A percentile compares a stretch with the other conserved stretches of the same genome.
Conservation (phyloP, 2,113 vertebrate species). For the Willisornis vidua region DNA sequence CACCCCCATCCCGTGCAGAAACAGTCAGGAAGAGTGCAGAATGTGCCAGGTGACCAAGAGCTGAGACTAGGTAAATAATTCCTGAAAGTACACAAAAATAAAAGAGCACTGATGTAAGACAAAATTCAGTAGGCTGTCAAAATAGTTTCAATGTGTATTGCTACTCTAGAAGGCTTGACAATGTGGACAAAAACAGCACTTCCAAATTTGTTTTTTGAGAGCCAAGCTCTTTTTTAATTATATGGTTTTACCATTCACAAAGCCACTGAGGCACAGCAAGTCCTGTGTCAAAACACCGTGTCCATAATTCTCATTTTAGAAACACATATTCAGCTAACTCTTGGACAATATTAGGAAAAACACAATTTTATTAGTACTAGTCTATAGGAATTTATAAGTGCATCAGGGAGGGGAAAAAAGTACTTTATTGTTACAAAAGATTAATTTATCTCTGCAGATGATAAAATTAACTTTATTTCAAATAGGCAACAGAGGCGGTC, state of each 20-base stretch:
- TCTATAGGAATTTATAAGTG: background rate
- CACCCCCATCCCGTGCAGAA: conserved; percentile 83
- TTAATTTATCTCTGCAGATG: background rate
- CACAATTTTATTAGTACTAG: background rate
- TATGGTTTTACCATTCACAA: background rate
- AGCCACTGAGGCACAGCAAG: background rate
- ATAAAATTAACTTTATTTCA: background rate
- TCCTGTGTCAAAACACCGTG: background rate
- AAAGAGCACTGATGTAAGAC: background rate
- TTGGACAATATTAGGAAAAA: background rate
- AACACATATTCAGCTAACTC: background rate
- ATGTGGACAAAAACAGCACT: background rate
- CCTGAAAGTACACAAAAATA: conserved; percentile 71
- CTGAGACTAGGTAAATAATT: conserved; percentile 82
- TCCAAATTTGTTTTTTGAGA: background rate
- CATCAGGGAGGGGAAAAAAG: background rate
- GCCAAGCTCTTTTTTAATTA: background rate
- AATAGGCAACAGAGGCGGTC: background rate
- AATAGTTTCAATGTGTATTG: background rate
- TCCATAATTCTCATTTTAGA: background rate
- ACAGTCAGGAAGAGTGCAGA: conserved; percentile 76
- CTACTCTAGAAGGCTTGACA: background rate
- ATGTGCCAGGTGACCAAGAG: conserved; percentile 76
- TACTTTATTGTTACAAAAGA: background rate
- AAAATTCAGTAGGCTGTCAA: background rate